phyloP scores from a whole-genome alignment of 2,888 invertebrate species.

The Corbicula japonica region DNA sequence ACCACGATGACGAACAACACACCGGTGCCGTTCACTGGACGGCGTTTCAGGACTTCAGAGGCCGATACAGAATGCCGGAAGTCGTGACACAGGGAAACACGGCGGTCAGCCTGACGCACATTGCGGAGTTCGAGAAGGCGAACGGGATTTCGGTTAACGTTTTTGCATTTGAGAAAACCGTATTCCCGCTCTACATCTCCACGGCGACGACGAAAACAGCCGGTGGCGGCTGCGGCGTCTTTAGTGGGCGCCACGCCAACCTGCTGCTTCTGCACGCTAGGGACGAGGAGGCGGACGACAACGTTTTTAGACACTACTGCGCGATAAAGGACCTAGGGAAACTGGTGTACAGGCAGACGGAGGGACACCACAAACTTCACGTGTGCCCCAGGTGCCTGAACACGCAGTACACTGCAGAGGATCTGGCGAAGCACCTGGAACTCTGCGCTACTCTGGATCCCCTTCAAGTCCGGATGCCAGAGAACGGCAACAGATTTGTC shows the following conservation, averaged over 20 bases:
- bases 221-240: too few relatives aligned
- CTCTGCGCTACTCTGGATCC: slow-evolving; percentile 10
- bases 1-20: not conserved
- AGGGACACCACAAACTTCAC: not conserved
- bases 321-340: slow-evolving; percentile 8
- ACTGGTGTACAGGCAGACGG: not conserved
- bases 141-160: slow-evolving; percentile 31
- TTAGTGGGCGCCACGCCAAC: slow-evolving; percentile 15
- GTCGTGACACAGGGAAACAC: not conserved
- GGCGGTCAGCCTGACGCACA: slow-evolving; percentile 5
- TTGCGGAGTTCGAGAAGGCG: slow-evolving; percentile 8
- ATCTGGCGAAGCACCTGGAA: slow-evolving; percentile 9
- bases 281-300: not conserved
- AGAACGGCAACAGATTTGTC: not conserved
- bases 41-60: not conserved
- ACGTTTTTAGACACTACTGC: slow-evolving; percentile 19
- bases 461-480: not conserved
- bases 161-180: not conserved
- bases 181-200: not conserved
- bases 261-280: slow-evolving; percentile 9
- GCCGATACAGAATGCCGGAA: slow-evolving; percentile 9
- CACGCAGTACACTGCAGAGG: slow-evolving; percentile 10
- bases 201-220: not conserved
- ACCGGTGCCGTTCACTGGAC: slow-evolving; percentile 5
- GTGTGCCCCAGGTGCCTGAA: slow-evolving; percentile 22